phyloP scores from a whole-genome alignment of 2,797 vertebrate species.

The Enteromius thamalakanensis region DNA sequence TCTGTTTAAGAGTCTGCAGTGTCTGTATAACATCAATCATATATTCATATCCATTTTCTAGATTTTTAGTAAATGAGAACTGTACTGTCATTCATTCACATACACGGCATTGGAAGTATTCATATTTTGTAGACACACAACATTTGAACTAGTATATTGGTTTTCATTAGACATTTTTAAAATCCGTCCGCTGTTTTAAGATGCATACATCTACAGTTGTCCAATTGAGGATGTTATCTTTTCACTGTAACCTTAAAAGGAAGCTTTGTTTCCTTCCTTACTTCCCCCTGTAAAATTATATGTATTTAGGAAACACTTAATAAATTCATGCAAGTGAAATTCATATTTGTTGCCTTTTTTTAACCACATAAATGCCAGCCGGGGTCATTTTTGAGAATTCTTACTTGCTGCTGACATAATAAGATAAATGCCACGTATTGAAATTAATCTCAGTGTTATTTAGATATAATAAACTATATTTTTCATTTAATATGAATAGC shows the following conservation, averaged over 20 bases:
- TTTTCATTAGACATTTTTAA: neutral
- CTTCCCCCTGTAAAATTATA: neutral
- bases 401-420: neutral
- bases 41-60: neutral
- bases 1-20: neutral
- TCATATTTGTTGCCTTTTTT: neutral
- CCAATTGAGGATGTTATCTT: neutral
- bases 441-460: neutral
- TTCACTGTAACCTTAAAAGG: neutral
- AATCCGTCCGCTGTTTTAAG: neutral
- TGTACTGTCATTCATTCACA: neutral
- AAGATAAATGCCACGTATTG: neutral
- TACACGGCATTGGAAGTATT: neutral
- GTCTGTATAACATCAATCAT: neutral
- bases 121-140: neutral
- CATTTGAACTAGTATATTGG: neutral
- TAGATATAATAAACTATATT: neutral
- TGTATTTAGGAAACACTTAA: conserved; percentile 22
- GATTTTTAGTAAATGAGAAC: neutral
- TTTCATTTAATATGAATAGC: neutral
- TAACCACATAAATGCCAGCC: neutral
- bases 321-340: neutral
- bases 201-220: neutral
- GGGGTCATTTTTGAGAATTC: neutral
- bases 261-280: neutral